A percentile compares a stretch with the other conserved stretches of the same genome.
Evolutionary conservation across 2,797 vertebrate species (phyloP).

Genomic region (Lateolabrax maculatus): DNA sequence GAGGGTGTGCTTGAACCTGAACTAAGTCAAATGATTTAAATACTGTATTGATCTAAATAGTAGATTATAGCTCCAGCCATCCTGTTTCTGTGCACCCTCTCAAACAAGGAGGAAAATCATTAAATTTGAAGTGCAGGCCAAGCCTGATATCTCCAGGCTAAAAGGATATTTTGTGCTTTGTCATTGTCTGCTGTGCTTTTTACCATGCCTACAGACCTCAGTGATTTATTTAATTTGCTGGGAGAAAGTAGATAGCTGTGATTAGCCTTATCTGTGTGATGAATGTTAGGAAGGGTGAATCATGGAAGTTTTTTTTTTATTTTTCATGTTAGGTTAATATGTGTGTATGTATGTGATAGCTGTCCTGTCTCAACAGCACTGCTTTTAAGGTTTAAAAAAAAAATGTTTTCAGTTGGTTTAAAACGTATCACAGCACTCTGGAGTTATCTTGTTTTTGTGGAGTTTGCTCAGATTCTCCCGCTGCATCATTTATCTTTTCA

Average conservation of each 20-base stretch:
- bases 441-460: constrained; percentile 17
- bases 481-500: constrained; percentile 26
- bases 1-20: constrained; percentile 3
- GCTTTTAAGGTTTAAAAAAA: not conserved
- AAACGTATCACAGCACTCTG: not conserved
- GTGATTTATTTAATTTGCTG: constrained; percentile 9
- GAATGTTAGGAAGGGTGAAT: constrained; percentile 16
- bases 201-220: constrained; percentile 1
- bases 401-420: not conserved
- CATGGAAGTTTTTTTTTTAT: not conserved
- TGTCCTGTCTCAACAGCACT: not conserved
- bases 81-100: constrained; percentile 18
- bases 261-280: constrained; percentile 45
- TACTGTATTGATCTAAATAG: constrained; percentile 30
- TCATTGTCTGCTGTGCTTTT: constrained; percentile 66
- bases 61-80: constrained; percentile 37
- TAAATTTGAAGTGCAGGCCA: constrained; percentile 54
- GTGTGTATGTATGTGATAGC: not conserved
- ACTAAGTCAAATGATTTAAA: constrained; percentile 18
- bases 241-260: constrained; percentile 3
- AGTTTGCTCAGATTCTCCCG: not conserved
- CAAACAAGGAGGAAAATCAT: constrained; percentile 59
- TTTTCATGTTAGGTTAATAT: not conserved
- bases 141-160: constrained; percentile 36
- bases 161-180: constrained; percentile 65